Evolutionary conservation across 2,888 invertebrate species (phyloP), one percentile per base, ranked within the genome.

Genomic region (Cheilosia soror): DNA sequence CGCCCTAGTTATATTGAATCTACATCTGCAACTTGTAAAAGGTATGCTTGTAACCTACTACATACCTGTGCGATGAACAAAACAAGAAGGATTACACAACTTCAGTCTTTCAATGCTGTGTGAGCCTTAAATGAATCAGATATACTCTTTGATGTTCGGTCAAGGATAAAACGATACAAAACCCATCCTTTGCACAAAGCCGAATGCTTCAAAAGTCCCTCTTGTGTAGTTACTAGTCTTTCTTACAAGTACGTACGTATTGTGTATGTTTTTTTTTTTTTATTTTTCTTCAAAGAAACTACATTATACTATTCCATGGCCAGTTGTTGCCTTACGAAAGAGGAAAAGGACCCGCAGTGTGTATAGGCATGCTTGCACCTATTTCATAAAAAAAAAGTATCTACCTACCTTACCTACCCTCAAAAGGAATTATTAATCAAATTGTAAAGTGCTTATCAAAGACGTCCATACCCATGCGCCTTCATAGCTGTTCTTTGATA

Each of bases 391-490:
- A 27, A 33, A 57, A 11, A 51, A 13, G 42, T 5, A 5, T 29
- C 4, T 29, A 29, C 7, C 33, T 33, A 33, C 33, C 33, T 33
- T n/a, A 37, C 37, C 7, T 31, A 37, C 29, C 49, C 29, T 72
- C 40, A 60, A 62, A 62, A 53, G 27, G 53, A 62, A 53, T 53
- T 63, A 72, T 29, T 53, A 72, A 72, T 62, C 31, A 65, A 51
- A 53, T 40, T 51, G 37, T 29, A 37, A 25, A 51, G 25, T 25
- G 27, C 33, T 37, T 51, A 25, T 49, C 25, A 4, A 33, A 25
- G n/a, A 13, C 9, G 6, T 7, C 9, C 27, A 31, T 31, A 29
- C 37, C 11, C 13, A 4, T 31, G 20, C 40, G 40, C 20, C 20
- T 20, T 1, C 20, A 20, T 20, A 20, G 20, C 20, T 20, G 20